Evolutionary conservation across 2,888 invertebrate species (phyloP).

Genomic region (Aricia artaxerxes): DNA sequence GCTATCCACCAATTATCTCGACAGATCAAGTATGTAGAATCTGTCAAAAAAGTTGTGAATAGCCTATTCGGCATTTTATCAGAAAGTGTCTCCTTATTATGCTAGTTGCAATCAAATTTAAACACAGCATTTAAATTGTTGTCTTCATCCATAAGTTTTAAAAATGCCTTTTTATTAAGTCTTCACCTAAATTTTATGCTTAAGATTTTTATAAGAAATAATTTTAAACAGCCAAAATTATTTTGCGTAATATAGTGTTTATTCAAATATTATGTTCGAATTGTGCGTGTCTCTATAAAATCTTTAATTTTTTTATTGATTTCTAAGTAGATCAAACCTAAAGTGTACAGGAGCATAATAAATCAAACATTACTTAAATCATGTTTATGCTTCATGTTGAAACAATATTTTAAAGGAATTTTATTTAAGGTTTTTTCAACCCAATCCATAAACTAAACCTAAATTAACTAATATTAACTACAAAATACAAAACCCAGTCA

Average conservation of each 20-base stretch:
- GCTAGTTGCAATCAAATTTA: neutral
- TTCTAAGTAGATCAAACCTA: neutral
- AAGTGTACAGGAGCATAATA: neutral
- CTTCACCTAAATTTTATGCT: neutral
- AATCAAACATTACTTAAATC: neutral
- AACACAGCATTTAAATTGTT: neutral
- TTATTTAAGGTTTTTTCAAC: neutral
- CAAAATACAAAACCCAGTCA: slow-evolving; percentile 24
- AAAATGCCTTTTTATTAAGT: neutral
- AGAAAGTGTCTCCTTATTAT: neutral
- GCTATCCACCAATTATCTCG: too few species aligned
- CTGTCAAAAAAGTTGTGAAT: too few species aligned
- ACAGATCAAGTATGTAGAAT: too few species aligned
- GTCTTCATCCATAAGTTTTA: neutral
- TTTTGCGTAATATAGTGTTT: neutral
- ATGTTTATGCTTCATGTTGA: neutral
- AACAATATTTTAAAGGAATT: neutral
- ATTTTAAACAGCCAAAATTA: slow-evolving; percentile 3
- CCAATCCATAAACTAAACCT: slow-evolving; percentile 18
- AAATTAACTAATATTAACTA: slow-evolving; percentile 18
- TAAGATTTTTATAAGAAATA: neutral
- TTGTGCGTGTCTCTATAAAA: neutral
- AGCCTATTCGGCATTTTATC: too few species aligned
- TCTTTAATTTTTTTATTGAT: neutral
- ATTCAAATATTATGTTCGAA: neutral